A percentile compares a stretch with the other conserved stretches of the same genome.
These are phyloP conservation scores for Parazoanthus atlanticus DNA, from an alignment of 92 coral and sea anemone genomes.

Conservation along the genomic window DNA sequence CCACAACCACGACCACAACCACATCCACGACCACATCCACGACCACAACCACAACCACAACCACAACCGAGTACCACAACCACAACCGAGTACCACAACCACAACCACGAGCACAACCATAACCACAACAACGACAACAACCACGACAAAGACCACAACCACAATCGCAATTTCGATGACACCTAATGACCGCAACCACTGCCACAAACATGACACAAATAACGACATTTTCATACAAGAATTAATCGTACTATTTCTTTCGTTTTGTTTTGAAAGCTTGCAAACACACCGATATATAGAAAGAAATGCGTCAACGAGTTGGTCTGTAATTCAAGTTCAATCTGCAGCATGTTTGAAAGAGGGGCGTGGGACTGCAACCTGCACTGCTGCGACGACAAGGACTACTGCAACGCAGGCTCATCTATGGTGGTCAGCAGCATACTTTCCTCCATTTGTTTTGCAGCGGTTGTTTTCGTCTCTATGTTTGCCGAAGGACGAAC, in stretches of 20 bases:
- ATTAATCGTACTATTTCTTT: neutral
- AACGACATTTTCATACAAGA: neutral
- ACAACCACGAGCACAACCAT: too few relatives aligned
- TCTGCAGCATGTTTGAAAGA: neutral
- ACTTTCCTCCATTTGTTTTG: neutral
- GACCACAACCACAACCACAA: too few relatives aligned
- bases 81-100: neutral
- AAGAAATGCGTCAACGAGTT: neutral
- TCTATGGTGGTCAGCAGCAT: neutral
- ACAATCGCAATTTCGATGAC: too few relatives aligned
- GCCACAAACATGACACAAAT: too few relatives aligned
- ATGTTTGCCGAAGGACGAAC: neutral
- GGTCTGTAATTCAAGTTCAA: neutral
- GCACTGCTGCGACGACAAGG: neutral
- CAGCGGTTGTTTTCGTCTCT: neutral
- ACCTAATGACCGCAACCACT: too few relatives aligned
- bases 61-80: neutral
- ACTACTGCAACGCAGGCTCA: slow-evolving; percentile 12
- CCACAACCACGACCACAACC: neutral
- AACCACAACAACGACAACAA: too few relatives aligned
- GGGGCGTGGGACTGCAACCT: neutral
- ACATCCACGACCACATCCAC: too few relatives aligned
- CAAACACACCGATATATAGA: neutral
- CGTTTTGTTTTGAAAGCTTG: neutral
- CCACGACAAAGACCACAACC: too few relatives aligned